Evolutionary conservation across 2,113 vertebrate genomes (phyloP), one percentile per base, ranked within the genome.

Genomic region (Calonectris borealis): DNA sequence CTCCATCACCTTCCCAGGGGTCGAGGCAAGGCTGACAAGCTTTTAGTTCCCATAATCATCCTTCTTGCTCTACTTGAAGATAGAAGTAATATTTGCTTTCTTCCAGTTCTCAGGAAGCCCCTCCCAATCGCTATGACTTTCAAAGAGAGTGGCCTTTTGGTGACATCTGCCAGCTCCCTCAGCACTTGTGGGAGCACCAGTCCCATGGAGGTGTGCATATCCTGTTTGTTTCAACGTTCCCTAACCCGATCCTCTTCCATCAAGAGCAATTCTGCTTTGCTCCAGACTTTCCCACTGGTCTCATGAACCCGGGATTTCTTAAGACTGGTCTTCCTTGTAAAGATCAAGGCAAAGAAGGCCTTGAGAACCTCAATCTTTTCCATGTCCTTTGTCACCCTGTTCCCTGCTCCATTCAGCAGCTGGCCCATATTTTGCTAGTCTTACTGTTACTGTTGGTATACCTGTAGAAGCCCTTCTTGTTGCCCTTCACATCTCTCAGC

Each of bases 181-280:
- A 49, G 10, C 9, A 51, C 13, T 72, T 1, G 2, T 44, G 42
- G 42, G 16, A 57, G 36, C 62, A 78, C n/a, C 31, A 62, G 49
- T 84, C 16, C n/a, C 46, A 65, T 15, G 79, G 29, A 42, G 6
- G 4, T 54, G 13, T 4, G 3, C 34, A 4, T 11, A 19, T 69
- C 26, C 52, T 26, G 13, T 42, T 83, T 38, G 24, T 78, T 57
- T 54, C 52, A 54, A 58, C 38, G 32, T 46, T 88, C 9, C 24
- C 27, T 80, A 65, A 60, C 4, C 7, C 0, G 0, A 19, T 76
- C 54, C 9, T 78, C 11, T 24, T 54, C 17, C 16, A 64, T 19
- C 10, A 66, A n/a, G 34, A 24, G 38, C 13, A 83, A 32, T 48
- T 93, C 26, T 62, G 14, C 31, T 19, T 72, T 58, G 51, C 36